A percentile compares a stretch with the other conserved stretches of the same genome.
phyloP scores from a whole-genome alignment of 2,888 invertebrate genomes.

The Ecdyonurus torrentis region DNA sequence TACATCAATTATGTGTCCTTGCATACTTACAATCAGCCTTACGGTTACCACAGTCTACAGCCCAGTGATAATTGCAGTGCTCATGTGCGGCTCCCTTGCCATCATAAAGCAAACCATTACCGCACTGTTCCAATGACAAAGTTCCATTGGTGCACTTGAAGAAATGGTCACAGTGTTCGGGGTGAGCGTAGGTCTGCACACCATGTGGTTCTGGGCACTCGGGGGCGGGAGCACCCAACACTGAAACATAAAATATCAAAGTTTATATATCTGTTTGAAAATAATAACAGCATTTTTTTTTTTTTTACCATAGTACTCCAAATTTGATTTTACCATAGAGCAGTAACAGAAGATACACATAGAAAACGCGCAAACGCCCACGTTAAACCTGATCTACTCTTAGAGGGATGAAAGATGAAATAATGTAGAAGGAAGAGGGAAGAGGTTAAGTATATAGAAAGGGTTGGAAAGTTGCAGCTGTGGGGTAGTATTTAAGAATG shows the following conservation, averaged over 20 bases:
- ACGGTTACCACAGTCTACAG: conserved; percentile 66
- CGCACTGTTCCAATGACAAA: conserved; percentile 74
- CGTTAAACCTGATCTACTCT: too few relatives aligned
- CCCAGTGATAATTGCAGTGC: conserved; percentile 92
- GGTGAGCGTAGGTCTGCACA: conserved; percentile 68
- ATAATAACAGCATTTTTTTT: neutral
- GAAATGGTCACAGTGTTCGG: conserved; percentile 74
- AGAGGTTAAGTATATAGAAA: too few relatives aligned
- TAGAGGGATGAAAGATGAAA: too few relatives aligned
- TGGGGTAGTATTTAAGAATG: too few relatives aligned
- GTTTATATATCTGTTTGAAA: neutral
- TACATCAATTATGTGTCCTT: too few relatives aligned
- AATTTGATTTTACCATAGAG: too few relatives aligned
- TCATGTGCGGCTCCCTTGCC: conserved; percentile 79
- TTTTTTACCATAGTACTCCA: neutral
- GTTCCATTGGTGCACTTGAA: conserved; percentile 86
- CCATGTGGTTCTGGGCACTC: conserved; percentile 69
- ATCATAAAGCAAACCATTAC: conserved; percentile 80
- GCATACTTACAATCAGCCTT: conserved; percentile 62
- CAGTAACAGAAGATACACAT: too few relatives aligned
- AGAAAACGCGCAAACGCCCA: too few relatives aligned
- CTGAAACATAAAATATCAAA: conserved; percentile 10
- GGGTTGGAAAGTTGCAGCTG: too few relatives aligned
- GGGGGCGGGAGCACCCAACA: conserved; percentile 38
- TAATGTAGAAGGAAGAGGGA: too few relatives aligned